Base-by-base conservation (phyloP, 2,113 vertebrate genomes). In the Nicator chloris region DNA sequence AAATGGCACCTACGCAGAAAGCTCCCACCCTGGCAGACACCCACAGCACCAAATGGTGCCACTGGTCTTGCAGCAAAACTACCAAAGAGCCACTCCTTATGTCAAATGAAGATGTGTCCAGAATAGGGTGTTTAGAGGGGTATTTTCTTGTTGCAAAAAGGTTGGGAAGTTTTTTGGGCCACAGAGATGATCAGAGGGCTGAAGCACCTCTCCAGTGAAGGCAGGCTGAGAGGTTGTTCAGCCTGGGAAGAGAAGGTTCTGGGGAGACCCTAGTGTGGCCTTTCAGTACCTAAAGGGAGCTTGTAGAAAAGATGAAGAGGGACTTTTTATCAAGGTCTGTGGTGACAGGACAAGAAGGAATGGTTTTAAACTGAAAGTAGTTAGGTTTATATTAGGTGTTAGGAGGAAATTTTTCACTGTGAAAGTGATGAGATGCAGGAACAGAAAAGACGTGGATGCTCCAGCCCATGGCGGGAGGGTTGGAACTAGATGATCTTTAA, bases 21-120 rank as follows among this genome's bases (percentile, higher is more conserved):
- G 30, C 33, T 59, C 5, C 0, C 16, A 27, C 33, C n/a, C 23
- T 54, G 53, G 31, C 68, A 69, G 30, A 40, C 30, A 13, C 30
- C 57, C 47, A 9, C 22, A 28, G 44, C 39, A 30, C 27, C 3
- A 2, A n/a, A 6, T 2, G 11, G 22, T 49, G n/a, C 20, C 50
- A 10, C 56, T 23, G 7, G 18, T 18, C 53, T 30, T 16, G 30
- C 0, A 35, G 53, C 23, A 65, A 33, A 69, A 49, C 44, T 33
- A 30, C 56, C 53, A 3, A 17, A 42, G 44, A 47, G 71, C 20
- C 56, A 4, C 40, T 15, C 3, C 35, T 39, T 26, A 4, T 0
- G 0, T 39, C 33, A 54, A 63, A 42, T 2, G 1, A 33, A 8
- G 13, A 37, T 6, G 15, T 3, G 4, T 15, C 56, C 51, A 49